These are phyloP conservation scores for Zaprionus capensis DNA, from an alignment of 1,140 invertebrate genomes.

Conservation along the genomic window DNA sequence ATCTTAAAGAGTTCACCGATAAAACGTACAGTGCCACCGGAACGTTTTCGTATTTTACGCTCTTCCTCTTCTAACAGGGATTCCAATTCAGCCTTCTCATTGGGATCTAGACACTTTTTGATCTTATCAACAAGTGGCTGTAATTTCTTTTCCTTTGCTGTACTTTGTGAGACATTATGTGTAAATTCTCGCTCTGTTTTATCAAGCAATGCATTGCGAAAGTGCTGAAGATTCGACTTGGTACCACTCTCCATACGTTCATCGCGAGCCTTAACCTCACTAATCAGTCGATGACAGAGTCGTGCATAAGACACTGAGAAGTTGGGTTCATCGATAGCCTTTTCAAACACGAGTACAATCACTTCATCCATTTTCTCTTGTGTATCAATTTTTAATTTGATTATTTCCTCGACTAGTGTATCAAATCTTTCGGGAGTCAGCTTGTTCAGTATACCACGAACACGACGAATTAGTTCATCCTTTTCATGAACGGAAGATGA, in stretches of 20 bases:
- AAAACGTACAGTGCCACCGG: slow-evolving; percentile 94
- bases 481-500: slow-evolving; percentile 64
- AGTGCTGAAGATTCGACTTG: slow-evolving; percentile 71
- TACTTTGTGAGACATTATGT: slow-evolving; percentile 75
- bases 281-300: slow-evolving; percentile 89
- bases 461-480: slow-evolving; percentile 90
- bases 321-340: slow-evolving; percentile 96
- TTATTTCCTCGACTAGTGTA: slow-evolving; percentile 91
- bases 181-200: slow-evolving; percentile 83
- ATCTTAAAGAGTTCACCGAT: slow-evolving; percentile 95
- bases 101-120: slow-evolving; percentile 62
- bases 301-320: slow-evolving; percentile 96
- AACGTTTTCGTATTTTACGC: slow-evolving; percentile 90
- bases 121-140: slow-evolving; percentile 79
- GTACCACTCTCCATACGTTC: slow-evolving; percentile 86
- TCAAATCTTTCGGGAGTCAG: slow-evolving; percentile 97
- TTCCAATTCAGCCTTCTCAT: slow-evolving; percentile 75
- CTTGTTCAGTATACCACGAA: slow-evolving; percentile 96
- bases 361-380: slow-evolving; percentile 91
- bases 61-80: slow-evolving; percentile 88
- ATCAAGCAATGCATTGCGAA: slow-evolving; percentile 76
- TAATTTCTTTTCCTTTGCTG: slow-evolving; percentile 89
- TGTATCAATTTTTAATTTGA: slow-evolving; percentile 91
- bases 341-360: slow-evolving; percentile 96
- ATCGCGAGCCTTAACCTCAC: slow-evolving; percentile 75